These are phyloP conservation scores for Salvelinus fontinalis DNA, from an alignment of 2,113 vertebrate species.

Conservation along the genomic window DNA sequence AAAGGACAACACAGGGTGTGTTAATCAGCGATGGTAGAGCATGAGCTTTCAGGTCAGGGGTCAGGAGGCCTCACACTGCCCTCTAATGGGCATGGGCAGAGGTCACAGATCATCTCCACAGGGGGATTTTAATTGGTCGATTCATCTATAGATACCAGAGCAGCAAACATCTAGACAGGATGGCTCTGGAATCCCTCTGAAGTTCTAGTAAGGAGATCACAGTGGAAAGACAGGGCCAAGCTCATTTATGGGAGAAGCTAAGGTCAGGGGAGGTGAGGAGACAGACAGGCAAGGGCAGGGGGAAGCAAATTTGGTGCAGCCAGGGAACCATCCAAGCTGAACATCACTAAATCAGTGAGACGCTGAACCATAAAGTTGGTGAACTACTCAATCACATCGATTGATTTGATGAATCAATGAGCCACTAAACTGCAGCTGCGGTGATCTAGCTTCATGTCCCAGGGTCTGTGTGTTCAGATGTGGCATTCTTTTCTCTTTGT, in stretches of 20 bases:
- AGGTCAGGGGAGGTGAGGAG: constrained; percentile 1
- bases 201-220: constrained; percentile 7
- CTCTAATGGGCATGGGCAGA: constrained; percentile 26
- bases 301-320: neutral
- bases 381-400: neutral
- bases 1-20: constrained; percentile 31
- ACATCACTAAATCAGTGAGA: neutral
- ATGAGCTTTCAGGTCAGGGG: constrained; percentile 16
- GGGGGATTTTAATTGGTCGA: constrained; percentile 43
- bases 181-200: neutral
- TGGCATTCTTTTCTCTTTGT: constrained; percentile 24
- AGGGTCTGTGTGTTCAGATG: neutral
- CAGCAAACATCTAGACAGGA: constrained; percentile 2
- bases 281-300: no score
- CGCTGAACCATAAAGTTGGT: neutral
- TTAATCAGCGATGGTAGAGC: constrained; percentile 40
- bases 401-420: constrained; percentile 1
- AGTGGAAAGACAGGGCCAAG: neutral
- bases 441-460: neutral
- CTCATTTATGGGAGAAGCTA: neutral
- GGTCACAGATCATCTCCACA: neutral
- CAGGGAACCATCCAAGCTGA: neutral
- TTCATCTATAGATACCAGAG: neutral
- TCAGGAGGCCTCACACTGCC: constrained; percentile 37
- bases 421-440: neutral